Evolutionary conservation across 2,888 invertebrate species (phyloP), one percentile per base, ranked within the genome.

Genomic region (Danaus chrysippus): DNA sequence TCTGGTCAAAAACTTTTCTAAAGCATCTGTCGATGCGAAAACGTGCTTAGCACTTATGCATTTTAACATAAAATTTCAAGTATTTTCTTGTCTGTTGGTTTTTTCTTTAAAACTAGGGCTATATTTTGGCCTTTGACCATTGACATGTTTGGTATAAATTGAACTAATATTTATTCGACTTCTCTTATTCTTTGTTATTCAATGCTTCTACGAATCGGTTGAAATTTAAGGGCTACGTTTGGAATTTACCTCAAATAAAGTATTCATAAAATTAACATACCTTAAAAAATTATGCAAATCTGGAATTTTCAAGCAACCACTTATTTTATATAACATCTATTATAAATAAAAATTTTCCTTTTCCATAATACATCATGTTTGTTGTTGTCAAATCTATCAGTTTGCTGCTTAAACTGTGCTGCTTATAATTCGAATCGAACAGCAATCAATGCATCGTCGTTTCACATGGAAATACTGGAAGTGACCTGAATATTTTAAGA

Each of bases 401-500:
- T 49, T 15, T 17, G 17, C 8, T 3, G 49, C 17, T 3, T 11
- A 49, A 17, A 49, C 17, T 49, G 15, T 17, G 17, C 49, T 17
- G 49, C 34, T 12, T 57, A 54, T 63, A 61, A 59, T 59, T 54
- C 34, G 17, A 54, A 56, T 54, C 58, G 59, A 61, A 60, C 53
- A 61, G 63, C 62, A 68, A 68, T 69, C 66, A 64, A 66, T 66
- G 62, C 67, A 65, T 57, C 61, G 56, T 58, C 68, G 68, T 66
- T 69, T 68, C 67, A 65, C 62, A 69, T 71, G 71, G 65, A 70
- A 70, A 70, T 71, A 63, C 66, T 42, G 60, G 57, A 44, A 60
- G 65, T 61, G 69, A 68, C 68, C 68, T 68, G 70, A 70, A 70
- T 70, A 69, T 66, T 69, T 69, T 64, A 68, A 67, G 67, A 67